Base-by-base conservation (phyloP, 2,888 invertebrate genomes). In the Aphodius granarius region DNA sequence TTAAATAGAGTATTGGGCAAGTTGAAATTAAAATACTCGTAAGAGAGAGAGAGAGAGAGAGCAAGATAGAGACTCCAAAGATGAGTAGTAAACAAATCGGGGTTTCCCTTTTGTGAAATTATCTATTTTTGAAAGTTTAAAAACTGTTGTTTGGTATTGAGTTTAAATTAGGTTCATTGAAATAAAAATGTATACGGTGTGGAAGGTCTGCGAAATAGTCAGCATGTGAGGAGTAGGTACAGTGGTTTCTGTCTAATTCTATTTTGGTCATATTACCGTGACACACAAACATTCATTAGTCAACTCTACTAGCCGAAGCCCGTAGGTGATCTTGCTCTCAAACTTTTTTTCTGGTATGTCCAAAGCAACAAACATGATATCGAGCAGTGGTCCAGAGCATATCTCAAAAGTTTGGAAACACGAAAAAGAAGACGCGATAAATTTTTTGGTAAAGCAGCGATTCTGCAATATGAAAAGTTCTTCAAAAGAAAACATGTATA, bases 401-500 rank as follows among this genome's bases (percentile, higher is more conserved):
- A 9, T 43, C 43, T 3, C 43, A 43, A 43, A 43, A 43, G 43
- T 43, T 43, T 43, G 43, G 43, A 43, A 43, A 43, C 43, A 43
- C 43, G 43, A 43, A 43, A 43, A 43, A 2, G 43, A 43, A 43
- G 43, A 6, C 9, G 43, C 3, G 43, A 43, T 43, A 43, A 43
- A 43, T 43, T 43, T 43, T 43, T 43, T 43, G 43, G 43, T 43
- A 66, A 70, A 74, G 22, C 20, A 63, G 73, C 43, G 43, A 43
- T 21, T 66, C 68, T 70, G 70, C 74, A 62, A 74, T 83, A 86
- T 83, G 82, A 82, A 83, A 85, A 83, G 83, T 83, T 84, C 83
- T 84, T 85, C 84, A 85, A 84, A 84, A 85, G 84, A 85, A 86
- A 85, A 84, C 84, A 83, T 80, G 79, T 81, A 81, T 81, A 81